Evolutionary conservation across 2,888 invertebrate species (phyloP), one percentile per base, ranked within the genome.

Genomic region (Galeruca laticollis): DNA sequence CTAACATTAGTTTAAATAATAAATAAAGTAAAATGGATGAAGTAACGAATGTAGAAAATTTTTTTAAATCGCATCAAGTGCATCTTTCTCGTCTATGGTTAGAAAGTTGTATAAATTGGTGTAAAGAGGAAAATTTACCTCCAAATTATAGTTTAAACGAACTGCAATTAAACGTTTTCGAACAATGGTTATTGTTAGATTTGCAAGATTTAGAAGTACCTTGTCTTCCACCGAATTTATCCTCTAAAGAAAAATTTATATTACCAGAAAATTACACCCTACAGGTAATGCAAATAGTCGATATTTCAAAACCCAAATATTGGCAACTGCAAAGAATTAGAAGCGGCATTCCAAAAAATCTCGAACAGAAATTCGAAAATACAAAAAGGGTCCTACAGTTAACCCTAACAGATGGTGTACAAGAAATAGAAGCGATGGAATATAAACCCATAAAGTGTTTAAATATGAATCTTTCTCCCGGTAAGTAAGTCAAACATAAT

Each of bases 331-430:
- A 87, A 73, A 82, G 85, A 78, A 87, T 88, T 56, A 81, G 87
- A 72, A 86, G 86, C 56, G 76, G 83, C 40, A 75, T 89, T 88
- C 74, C 73, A 11, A 75, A 89, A 88, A 81, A 88, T 86, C 82
- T 91, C 87, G 82, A 81, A 88, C 77, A 87, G 87, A 74, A 85
- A 85, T 80, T 86, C 81, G 83, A 87, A 84, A 78, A 86, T 84
- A 84, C 86, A 83, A 80, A 89, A 86, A 88, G 94, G 79, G 91
- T 93, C 89, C 85, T 94, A 71, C 89, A 92, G 80, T 80, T 95
- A 64, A 87, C 87, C 69, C 82, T 95, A 73, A 94, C 93, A 4
- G 95, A 95, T 87, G 95, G 95, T 13, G 86, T 88, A 0, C 91
- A 91, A 82, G 88, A 90, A 75, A 83, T 94, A 43, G 86, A 88